A percentile compares a stretch with the other conserved stretches of the same genome.
Conservation (phyloP, 2,113 vertebrate species). For the Psittacus erithacus region DNA sequence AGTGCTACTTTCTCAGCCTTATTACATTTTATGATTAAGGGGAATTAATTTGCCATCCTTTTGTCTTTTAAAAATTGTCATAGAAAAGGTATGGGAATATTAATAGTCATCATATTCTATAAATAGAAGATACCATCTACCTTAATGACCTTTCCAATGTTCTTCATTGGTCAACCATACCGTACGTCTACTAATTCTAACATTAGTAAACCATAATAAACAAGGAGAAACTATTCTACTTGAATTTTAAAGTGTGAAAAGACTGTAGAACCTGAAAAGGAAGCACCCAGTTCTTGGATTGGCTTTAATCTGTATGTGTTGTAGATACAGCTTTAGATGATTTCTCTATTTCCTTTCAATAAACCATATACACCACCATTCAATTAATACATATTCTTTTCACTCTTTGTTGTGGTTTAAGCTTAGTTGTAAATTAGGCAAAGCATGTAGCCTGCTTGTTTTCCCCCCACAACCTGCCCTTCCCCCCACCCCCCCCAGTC, state of each 20-base stretch:
- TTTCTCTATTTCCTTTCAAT: neutral
- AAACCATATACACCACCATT: neutral
- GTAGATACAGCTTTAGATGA: neutral
- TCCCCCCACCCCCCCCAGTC: too few species aligned
- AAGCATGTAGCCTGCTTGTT: too few species aligned
- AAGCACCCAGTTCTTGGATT: neutral
- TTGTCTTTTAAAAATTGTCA: neutral
- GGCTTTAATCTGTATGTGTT: neutral
- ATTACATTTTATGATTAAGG: neutral
- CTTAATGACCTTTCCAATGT: neutral
- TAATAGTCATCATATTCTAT: neutral
- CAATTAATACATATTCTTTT: neutral
- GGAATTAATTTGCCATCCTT: neutral
- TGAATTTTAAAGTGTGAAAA: neutral
- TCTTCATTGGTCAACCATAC: neutral
- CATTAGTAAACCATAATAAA: neutral
- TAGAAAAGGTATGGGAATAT: neutral
- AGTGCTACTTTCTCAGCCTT: neutral
- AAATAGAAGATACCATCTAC: neutral
- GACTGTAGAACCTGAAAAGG: neutral
- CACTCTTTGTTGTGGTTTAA: neutral
- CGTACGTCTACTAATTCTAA: neutral
- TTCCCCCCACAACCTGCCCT: too few species aligned
- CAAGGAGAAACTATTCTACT: neutral
- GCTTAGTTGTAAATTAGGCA: too few species aligned